Base-by-base conservation (phyloP, 2,888 invertebrate genomes). In the Steinernema carpocapsae region DNA sequence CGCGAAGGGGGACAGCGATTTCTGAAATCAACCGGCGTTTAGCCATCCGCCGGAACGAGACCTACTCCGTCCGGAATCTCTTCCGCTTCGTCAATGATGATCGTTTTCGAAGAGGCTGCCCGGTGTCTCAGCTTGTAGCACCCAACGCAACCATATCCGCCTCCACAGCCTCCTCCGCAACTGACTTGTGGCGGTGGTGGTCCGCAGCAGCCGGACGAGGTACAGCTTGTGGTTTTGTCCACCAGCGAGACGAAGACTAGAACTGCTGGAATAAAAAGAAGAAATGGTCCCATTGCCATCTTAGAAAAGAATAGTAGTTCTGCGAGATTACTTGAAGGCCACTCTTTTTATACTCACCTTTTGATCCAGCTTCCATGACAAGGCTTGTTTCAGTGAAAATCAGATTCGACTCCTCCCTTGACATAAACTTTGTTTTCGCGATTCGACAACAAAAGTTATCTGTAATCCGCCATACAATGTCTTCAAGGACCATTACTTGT, bases 81-180 rank as follows among this genome's bases (percentile, higher is more conserved):
- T 26, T 78, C 80, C 17, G 76, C 72, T 3, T 64, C 74, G n/a
- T 77, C 76, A 29, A 82, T 29, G 52, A 79, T 82, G 29, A 82
- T 71, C 3, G 82, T 82, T 32, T 75, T 80, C 19, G 82, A 81
- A 19, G 83, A 82, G n/a, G 79, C 79, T 12, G 77, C 82, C 0
- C 82, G 77, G 1, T 86, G 85, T 12, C 32, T 29, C 46, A 84
- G 74, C 71, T 80, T 78, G 74, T 79, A 81, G 76, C 86, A 86
- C 3, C 86, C 86, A 74, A 85, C 84, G 70, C 85, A 86, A 4
- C 78, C 79, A 19, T 64, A 64, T 10, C 64, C 64, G 7, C 52
- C 72, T n/a, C 82, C 80, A 32, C 80, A 80, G 3, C 64, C 64
- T 64, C 64, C 48, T 32, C 64, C 64, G 17, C 64, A 64, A n/a